Conservation (phyloP, 2,888 invertebrate genomes). For the Anarsia innoxiella region DNA sequence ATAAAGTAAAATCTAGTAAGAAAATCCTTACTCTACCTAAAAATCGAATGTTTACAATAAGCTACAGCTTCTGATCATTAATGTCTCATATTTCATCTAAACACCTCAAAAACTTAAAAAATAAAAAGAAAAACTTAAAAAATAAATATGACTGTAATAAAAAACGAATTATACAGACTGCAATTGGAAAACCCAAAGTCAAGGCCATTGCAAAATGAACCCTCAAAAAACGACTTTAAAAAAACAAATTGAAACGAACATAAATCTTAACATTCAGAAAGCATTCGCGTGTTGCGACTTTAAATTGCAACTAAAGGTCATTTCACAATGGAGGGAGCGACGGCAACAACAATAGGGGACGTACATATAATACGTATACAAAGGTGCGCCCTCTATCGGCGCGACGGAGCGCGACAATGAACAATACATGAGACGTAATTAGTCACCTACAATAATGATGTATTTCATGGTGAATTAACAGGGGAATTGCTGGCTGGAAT, state of each 20-base stretch:
- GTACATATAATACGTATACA: conserved; percentile 27
- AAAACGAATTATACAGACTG: too few species aligned
- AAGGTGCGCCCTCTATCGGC: conserved; percentile 45
- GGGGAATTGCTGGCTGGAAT: conserved; percentile 1
- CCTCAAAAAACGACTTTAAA: too few species aligned
- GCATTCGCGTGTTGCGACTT: conserved; percentile 1
- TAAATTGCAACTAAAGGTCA: conserved; percentile 40
- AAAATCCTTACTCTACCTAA: too few species aligned
- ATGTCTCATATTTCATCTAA: too few species aligned
- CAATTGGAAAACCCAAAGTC: too few species aligned
- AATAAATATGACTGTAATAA: too few species aligned
- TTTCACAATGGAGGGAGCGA: conserved; percentile 44
- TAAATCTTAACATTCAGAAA: background rate
- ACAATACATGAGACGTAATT: conserved; percentile 37
- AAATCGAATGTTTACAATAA: too few species aligned
- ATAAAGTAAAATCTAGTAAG: too few species aligned
- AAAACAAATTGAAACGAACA: background rate
- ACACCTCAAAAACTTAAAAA: too few species aligned
- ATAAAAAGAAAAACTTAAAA: too few species aligned
- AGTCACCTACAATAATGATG: conserved; percentile 29
- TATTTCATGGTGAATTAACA: conserved; percentile 18
- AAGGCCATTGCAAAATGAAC: too few species aligned
- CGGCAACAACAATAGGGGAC: conserved; percentile 31
- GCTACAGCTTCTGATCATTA: too few species aligned
- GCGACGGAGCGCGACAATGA: conserved; percentile 37